Evolutionary conservation across 1,140 invertebrate species (phyloP).

Genomic region (Drosophila funebris): DNA sequence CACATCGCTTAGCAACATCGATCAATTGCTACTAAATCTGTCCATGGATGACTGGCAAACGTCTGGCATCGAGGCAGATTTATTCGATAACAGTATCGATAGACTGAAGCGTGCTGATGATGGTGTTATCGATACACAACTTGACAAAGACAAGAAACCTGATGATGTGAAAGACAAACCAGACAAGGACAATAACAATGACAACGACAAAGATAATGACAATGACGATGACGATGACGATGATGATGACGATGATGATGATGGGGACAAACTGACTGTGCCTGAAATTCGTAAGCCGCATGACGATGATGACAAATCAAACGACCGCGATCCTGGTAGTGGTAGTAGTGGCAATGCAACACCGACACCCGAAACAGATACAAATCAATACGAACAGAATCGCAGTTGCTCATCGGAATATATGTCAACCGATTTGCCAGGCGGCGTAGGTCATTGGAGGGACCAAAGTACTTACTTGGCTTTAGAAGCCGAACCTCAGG

Average conservation of each 20-base stretch:
- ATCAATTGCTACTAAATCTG: conserved; percentile 67
- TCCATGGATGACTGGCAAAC: conserved; percentile 66
- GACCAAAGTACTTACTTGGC: conserved; percentile 92
- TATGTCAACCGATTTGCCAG: conserved; percentile 89
- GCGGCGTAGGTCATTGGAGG: conserved; percentile 91
- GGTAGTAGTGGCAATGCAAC: conserved; percentile 86
- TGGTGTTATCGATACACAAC: conserved; percentile 43
- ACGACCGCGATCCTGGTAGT: conserved; percentile 87
- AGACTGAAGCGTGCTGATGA: conserved; percentile 53
- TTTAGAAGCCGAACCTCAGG: conserved; percentile 70
- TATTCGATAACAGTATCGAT: conserved; percentile 41
- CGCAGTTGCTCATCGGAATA: conserved; percentile 86
- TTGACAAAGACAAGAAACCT: conserved; percentile 72
- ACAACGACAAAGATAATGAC: conserved; percentile 80
- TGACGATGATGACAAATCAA: conserved; percentile 84
- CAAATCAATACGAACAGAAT: conserved; percentile 75
- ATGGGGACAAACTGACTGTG: conserved; percentile 72
- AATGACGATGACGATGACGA: conserved; percentile 84
- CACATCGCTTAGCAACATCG: conserved; percentile 41
- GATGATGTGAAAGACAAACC: conserved; percentile 59
- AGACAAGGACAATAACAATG: conserved; percentile 53
- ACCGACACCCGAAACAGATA: conserved; percentile 83
- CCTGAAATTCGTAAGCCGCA: conserved; percentile 80
- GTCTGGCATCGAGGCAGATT: conserved; percentile 42
- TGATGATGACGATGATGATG: conserved; percentile 77